A percentile compares a stretch with the other conserved stretches of the same genome.
phyloP scores from a whole-genome alignment of 2,797 vertebrate genomes.

The Halcyon smyrnensis region DNA sequence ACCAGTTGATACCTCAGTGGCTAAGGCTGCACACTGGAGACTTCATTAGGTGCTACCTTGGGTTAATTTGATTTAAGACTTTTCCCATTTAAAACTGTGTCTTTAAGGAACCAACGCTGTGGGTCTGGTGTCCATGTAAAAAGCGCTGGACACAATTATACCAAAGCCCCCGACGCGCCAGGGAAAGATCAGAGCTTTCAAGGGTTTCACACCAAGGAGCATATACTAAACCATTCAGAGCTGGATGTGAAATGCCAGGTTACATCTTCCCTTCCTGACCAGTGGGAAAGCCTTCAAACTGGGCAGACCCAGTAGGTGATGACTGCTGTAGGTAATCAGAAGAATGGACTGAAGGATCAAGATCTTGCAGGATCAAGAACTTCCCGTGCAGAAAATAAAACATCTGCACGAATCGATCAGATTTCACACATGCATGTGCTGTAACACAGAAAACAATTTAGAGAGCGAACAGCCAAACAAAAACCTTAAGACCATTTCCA shows the following conservation, averaged over 20 bases:
- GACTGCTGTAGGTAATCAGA: accelerated
- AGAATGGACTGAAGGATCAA: background rate
- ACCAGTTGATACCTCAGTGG: conserved; percentile 49
- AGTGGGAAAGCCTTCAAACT: background rate
- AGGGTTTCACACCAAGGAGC: background rate
- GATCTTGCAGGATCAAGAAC: background rate
- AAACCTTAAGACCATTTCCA: background rate
- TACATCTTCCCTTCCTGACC: conserved; percentile 45
- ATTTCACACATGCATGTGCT: background rate
- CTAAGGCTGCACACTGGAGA: conserved; percentile 18
- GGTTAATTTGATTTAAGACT: conserved; percentile 63
- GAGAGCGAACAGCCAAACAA: background rate
- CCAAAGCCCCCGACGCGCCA: background rate
- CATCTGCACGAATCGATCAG: background rate
- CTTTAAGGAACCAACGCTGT: background rate
- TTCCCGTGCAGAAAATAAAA: background rate
- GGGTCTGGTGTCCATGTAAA: background rate
- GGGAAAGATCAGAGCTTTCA: background rate
- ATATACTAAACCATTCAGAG: background rate
- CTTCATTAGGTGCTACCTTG: conserved; percentile 37
- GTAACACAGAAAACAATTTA: background rate
- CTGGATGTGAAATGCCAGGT: background rate
- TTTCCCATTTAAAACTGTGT: background rate
- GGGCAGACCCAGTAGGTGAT: background rate
- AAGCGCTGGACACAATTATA: conserved; percentile 7